Evolutionary conservation across 2,888 invertebrate genomes (phyloP), one percentile per base, ranked within the genome.

Genomic region (Teleogryllus oceanicus): DNA sequence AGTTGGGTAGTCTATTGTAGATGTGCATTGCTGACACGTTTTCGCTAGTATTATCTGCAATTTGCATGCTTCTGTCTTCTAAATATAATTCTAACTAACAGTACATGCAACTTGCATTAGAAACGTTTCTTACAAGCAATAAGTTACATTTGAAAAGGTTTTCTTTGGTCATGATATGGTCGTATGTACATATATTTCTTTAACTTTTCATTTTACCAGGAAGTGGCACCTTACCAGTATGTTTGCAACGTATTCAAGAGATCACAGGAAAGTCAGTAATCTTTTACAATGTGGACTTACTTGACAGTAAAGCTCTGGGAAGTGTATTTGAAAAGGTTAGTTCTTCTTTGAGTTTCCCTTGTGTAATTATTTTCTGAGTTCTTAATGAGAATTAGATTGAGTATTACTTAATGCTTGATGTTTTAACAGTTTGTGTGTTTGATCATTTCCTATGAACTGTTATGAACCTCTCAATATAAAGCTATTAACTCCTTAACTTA

Each of bases 181-280:
- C 8, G 5, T 37, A 8, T 37, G 3, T 8, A 37, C 37, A 37
- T 8, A 8, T 37, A 37, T 37, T 37, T 37, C 37, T 37, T 37
- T 8, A 37, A 37, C 8, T 37, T 37, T 37, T 37, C 8, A 37
- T 37, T 62, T 62, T n/a, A 16, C 86, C 83, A 80, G 89, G 89
- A 83, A 92, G 93, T 85, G 80, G 76, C 21, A n/a, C n/a, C 10
- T 49, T 74, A 50, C 94, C 95, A 76, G 95, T 94, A 86, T 90
- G 95, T 37, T 85, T 98, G 74, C 89, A 89, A 81, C 89, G 96
- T 82, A 94, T 97, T 0, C 94, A 96, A 86, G 90, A 93, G 85
- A 88, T 98, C 81, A 92, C 94, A 0, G 92, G 92, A 50, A 93
- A 92, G 86, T 88, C 87, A 49, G 88, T 94, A 78, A 89, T 88